Evolutionary conservation across 1,140 invertebrate species (phyloP), one percentile per base, ranked within the genome.

Genomic region (Drosophila pruinosa): DNA sequence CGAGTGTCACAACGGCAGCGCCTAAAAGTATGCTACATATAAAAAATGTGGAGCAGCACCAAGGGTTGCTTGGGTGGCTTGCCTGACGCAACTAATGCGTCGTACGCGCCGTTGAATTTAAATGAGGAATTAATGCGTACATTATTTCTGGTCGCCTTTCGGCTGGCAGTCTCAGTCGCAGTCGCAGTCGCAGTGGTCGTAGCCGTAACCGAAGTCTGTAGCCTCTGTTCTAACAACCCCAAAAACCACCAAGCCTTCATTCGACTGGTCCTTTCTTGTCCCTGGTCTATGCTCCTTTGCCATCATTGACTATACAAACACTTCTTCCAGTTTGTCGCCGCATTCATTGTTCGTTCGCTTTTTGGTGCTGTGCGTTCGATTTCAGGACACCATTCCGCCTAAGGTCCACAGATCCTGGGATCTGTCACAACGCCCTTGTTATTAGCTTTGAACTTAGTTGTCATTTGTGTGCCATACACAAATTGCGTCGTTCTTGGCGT

Each of bases 121-220:
- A 90, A 90, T 90, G 89, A 89, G 85, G 89, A 90, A 90, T 90
- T 90, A 90, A 90, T 90, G 83, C 78, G 78, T 89, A 82, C 83
- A 83, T 88, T 88, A 89, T 88, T 88, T 78, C 67, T 59, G 57
- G 41, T 31, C 22, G 48, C 59, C 39, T 63, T 26, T 62, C 58
- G 26, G 26, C 26, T 62, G 21, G 4, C 22, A 7, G 15, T 50
- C n/a, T 3, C 3, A 34, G 31, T 34, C n/a, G 31, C 2, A 34
- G 31, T 34, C n/a, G n/a, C 3, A 34, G 31, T 34, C n/a, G 31
- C 2, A 34, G 31, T 34, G 12, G 31, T 34, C 26, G 31, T 10
- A 31, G 28, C n/a, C 28, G 28, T 10, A 31, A 10, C 6, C 10
- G 31, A 2, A 34, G 31, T 4, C 31, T n/a, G 36, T n/a, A 53